Percentiles rank a stretch among this genome's conserved stretches.
These are phyloP conservation scores for Spondyliosoma cantharus DNA, from an alignment of 2,797 vertebrate species.

Conservation along the genomic window DNA sequence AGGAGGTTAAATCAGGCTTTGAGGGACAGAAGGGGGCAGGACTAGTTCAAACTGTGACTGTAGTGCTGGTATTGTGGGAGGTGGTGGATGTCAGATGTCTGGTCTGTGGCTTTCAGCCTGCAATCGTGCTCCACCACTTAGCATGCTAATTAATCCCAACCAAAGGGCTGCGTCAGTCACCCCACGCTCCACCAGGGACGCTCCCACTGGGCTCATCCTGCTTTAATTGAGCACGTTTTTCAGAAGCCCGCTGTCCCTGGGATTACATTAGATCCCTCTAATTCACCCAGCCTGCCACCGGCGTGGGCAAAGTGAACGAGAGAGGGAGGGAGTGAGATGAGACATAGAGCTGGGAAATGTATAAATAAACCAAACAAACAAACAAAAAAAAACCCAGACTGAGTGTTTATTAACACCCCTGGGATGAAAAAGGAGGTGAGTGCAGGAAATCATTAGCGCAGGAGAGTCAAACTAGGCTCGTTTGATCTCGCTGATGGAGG, in stretches of 20 bases:
- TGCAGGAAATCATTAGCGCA: conserved; percentile 86
- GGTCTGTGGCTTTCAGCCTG: conserved; percentile 69
- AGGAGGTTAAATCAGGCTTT: conserved; percentile 33
- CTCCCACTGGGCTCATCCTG: conserved; percentile 83
- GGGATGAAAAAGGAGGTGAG: conserved; percentile 85
- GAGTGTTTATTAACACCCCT: conserved; percentile 86
- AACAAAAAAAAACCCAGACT: conserved; percentile 74
- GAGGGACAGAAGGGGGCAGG: conserved; percentile 5
- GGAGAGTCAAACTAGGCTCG: conserved; percentile 81
- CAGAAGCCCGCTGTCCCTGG: conserved; percentile 76
- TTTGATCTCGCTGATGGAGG: conserved; percentile 86
- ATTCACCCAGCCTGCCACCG: conserved; percentile 76
- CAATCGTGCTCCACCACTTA: conserved; percentile 79
- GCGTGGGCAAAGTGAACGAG: conserved; percentile 64
- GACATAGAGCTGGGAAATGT: conserved; percentile 69
- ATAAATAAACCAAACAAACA: conserved; percentile 85
- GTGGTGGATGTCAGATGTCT: conserved; percentile 72
- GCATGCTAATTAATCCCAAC: conserved; percentile 86
- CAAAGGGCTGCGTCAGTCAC: conserved; percentile 84
- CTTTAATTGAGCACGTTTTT: conserved; percentile 86
- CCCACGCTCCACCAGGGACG: conserved; percentile 77
- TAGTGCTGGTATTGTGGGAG: conserved; percentile 41
- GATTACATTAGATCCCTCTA: conserved; percentile 84
- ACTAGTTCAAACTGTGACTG: conserved; percentile 18
- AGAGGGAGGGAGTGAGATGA: conserved; percentile 56